Evolutionary conservation across 1,140 invertebrate species (phyloP), one percentile per base, ranked within the genome.

Genomic region (Odontomachus brunneus): DNA sequence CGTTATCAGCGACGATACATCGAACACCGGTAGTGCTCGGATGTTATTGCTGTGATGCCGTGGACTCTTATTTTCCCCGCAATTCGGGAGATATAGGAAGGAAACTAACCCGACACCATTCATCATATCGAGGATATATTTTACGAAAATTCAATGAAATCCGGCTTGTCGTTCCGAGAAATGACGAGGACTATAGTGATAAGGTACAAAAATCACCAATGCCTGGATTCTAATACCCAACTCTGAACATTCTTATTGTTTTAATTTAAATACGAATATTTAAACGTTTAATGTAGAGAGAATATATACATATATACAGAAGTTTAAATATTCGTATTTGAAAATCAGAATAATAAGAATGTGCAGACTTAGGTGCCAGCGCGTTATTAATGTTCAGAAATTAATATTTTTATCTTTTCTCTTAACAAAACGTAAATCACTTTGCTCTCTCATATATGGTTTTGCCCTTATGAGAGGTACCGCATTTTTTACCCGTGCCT

Each of bases 1-100:
- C 15, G 17, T 69, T 69, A 78, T 78, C 75, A 24, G n/a, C 2
- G 12, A 69, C 51, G 62, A 78, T 78, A 53, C 29, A 38, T 67
- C 62, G 38, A 51, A 51, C 14, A 66, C 19, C 2, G 33, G 22
- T 76, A 65, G 60, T 49, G 29, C 62, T 24, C 24, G 57, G 29
- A 29, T 15, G 3, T 48, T 80, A 57, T 55, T 53, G 11, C 38
- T 38, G 15, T 26, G 4, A 3, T 71, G n/a, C 55, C 5, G 24
- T 48, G 33, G 5, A 65, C 12, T 65, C 22, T 29, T 53, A 69
- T 78, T 69, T 78, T 78, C 3, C 9, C 38, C 38, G 3, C 0
- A 7, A 44, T 44, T 78, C n/a, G n/a, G 14, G 48, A 22, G 4
- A 15, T 48, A 1, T 3, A 17, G 19, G 29, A 12, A 38, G 17